Evolutionary conservation across 2,888 invertebrate species (phyloP).

Genomic region (Boloria euphrosyne): DNA sequence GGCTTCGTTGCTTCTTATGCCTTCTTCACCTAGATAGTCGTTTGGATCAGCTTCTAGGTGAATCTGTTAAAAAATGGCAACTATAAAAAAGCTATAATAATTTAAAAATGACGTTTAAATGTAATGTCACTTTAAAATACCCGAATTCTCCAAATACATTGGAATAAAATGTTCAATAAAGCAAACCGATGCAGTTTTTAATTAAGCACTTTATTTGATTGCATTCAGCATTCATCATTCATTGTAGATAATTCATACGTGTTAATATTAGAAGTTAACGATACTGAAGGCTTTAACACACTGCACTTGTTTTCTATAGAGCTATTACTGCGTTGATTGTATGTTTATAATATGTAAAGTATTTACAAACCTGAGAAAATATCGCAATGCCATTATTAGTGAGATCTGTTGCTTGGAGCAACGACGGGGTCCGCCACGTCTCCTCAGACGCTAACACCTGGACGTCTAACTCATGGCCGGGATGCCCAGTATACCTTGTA

Average conservation of each 20-base stretch:
- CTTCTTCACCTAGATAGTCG: slow-evolving; percentile 74
- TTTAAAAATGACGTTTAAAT: too few species aligned
- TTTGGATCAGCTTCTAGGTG: slow-evolving; percentile 90
- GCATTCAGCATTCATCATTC: too few species aligned
- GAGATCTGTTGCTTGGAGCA: slow-evolving; percentile 86
- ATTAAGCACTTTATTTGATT: too few species aligned
- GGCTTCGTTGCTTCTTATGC: slow-evolving; percentile 82
- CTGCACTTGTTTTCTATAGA: too few species aligned
- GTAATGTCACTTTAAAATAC: too few species aligned
- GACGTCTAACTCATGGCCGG: slow-evolving; percentile 87
- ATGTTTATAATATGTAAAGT: background rate
- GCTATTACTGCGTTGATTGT: too few species aligned
- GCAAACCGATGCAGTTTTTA: too few species aligned
- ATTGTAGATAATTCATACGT: too few species aligned
- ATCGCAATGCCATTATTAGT: slow-evolving; percentile 88
- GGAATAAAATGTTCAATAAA: too few species aligned
- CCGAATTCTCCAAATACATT: too few species aligned
- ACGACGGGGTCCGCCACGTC: slow-evolving; percentile 93
- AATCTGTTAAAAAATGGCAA: slow-evolving; percentile 76
- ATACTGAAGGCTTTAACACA: too few species aligned
- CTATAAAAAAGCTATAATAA: background rate
- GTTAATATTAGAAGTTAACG: too few species aligned
- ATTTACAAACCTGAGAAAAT: slow-evolving; percentile 86
- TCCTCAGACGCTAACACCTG: slow-evolving; percentile 91
- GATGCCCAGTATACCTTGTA: slow-evolving; percentile 81